phyloP scores from a whole-genome alignment of 2,797 vertebrate genomes.

The Atherinosoma microstoma region DNA sequence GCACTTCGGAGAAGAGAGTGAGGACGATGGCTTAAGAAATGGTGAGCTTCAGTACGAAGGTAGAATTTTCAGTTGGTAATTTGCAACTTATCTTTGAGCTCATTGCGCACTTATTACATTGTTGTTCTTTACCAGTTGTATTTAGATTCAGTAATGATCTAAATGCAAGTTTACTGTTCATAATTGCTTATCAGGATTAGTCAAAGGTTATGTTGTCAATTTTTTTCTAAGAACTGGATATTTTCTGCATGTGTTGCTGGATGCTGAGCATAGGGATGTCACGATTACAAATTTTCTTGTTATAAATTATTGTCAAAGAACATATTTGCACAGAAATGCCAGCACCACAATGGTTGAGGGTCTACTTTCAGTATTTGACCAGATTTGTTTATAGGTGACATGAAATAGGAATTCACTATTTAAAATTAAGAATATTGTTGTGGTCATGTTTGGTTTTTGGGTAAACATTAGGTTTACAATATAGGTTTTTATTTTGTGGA shows the following conservation, averaged over 20 bases:
- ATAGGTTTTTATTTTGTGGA: neutral
- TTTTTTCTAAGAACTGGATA: neutral
- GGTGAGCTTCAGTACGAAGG: conserved; percentile 77
- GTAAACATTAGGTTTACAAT: neutral
- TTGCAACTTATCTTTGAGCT: neutral
- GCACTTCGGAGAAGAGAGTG: conserved; percentile 93
- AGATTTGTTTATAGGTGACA: neutral
- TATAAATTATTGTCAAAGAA: too few relatives aligned
- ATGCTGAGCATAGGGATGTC: neutral
- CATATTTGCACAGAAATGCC: neutral
- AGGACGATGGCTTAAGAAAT: conserved; percentile 87
- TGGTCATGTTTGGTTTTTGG: neutral
- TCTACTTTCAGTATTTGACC: neutral
- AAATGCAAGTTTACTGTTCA: neutral
- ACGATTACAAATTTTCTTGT: too few relatives aligned
- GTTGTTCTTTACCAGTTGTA: neutral
- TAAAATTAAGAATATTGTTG: neutral
- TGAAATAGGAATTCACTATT: neutral
- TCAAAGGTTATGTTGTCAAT: neutral
- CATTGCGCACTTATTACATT: too few relatives aligned
- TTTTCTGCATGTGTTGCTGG: neutral
- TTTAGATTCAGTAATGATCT: neutral
- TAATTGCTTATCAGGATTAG: neutral
- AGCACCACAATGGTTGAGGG: too few relatives aligned
- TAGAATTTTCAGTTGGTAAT: neutral